Percentiles rank a stretch among this genome's conserved stretches.
phyloP scores from a whole-genome alignment of 1,140 invertebrate species.

The Trinorchestia longiramus region DNA sequence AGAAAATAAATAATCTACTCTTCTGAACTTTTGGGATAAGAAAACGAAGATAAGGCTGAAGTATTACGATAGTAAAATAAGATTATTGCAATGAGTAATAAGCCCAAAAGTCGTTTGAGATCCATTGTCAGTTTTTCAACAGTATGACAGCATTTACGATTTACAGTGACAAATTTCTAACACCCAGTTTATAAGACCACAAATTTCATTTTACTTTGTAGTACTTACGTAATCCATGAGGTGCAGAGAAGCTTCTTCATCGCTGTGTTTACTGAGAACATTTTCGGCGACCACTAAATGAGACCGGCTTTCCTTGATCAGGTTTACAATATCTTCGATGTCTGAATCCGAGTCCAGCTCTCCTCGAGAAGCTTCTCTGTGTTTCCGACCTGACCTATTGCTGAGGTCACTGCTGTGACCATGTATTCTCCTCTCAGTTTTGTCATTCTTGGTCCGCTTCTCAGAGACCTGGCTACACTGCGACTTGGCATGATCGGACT shows the following conservation, averaged over 20 bases:
- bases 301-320: conserved; percentile 74
- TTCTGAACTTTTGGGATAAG: too few relatives aligned
- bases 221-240: conserved; percentile 73
- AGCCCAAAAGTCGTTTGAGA: background rate
- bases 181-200: background rate
- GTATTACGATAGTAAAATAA: too few relatives aligned
- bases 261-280: conserved; percentile 72
- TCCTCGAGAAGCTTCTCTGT: background rate
- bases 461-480: background rate
- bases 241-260: conserved; percentile 69
- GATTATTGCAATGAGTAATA: too few relatives aligned
- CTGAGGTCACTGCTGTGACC: conserved; percentile 27
- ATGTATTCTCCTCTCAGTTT: background rate
- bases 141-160: background rate
- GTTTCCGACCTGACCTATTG: conserved; percentile 13
- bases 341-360: conserved; percentile 77
- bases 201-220: background rate
- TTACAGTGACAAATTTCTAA: background rate
- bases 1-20: too few relatives aligned
- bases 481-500: background rate
- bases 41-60: too few relatives aligned
- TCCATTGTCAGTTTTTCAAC: background rate
- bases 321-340: conserved; percentile 75
- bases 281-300: conserved; percentile 74
- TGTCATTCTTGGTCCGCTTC: background rate